phyloP scores from a whole-genome alignment of 1,140 invertebrate genomes.

The Matsumurasca onukii region DNA sequence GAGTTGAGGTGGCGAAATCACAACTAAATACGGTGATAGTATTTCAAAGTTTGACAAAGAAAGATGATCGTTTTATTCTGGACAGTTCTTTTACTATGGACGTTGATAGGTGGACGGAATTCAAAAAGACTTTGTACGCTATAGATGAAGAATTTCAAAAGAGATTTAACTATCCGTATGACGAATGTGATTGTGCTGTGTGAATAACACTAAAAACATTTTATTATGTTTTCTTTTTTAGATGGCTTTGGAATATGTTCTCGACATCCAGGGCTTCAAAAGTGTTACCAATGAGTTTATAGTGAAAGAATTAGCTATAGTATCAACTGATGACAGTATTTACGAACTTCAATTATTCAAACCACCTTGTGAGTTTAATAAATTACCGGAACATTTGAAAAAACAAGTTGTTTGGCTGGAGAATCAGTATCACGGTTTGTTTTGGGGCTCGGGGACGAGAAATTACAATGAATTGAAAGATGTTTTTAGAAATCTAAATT shows the following conservation, averaged over 20 bases:
- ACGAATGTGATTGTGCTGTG: not conserved
- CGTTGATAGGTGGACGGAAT: constrained; percentile 8
- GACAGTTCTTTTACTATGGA: too few relatives aligned
- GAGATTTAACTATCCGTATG: not conserved
- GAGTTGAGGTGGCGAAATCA: too few relatives aligned
- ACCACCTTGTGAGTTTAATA: constrained; percentile 4
- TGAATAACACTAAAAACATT: too few relatives aligned
- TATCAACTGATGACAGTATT: not conserved
- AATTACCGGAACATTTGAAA: not conserved
- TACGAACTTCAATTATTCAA: constrained; percentile 1
- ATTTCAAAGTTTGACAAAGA: too few relatives aligned
- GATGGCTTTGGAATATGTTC: constrained; percentile 13
- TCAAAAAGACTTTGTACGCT: constrained; percentile 2
- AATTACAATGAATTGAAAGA: constrained; percentile 12
- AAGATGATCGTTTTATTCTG: too few relatives aligned
- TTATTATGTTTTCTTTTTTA: too few relatives aligned
- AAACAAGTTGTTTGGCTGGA: constrained; percentile 17
- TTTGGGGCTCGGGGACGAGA: constrained; percentile 3
- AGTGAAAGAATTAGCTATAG: constrained; percentile 14
- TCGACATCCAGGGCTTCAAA: constrained; percentile 9
- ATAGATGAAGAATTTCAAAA: constrained; percentile 10
- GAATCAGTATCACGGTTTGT: constrained; percentile 2
- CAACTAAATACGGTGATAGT: too few relatives aligned
- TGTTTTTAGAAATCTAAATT: constrained; percentile 11
- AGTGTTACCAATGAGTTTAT: constrained; percentile 2